Conservation (phyloP, 2,888 invertebrate species). For the Scaptodrosophila latifasciaeformis region DNA sequence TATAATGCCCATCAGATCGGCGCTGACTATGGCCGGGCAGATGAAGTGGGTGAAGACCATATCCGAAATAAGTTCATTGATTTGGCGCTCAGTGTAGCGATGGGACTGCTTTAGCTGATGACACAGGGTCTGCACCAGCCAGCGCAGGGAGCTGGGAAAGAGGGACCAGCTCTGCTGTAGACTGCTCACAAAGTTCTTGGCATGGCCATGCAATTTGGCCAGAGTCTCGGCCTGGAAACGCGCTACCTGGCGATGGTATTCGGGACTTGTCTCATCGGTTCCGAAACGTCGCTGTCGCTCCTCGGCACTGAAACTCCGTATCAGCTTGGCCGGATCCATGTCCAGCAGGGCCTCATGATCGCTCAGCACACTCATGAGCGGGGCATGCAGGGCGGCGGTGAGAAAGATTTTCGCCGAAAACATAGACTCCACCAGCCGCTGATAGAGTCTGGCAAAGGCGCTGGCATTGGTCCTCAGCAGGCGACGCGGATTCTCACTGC, state of each 20-base stretch:
- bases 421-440: constrained; percentile 90
- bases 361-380: constrained; percentile 92
- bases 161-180: constrained; percentile 90
- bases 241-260: constrained; percentile 83
- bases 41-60: constrained; percentile 94
- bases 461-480: constrained; percentile 89
- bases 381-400: constrained; percentile 91
- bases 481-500: constrained; percentile 82
- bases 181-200: constrained; percentile 87
- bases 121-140: constrained; percentile 92
- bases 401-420: constrained; percentile 95
- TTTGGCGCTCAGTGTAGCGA: constrained; percentile 70
- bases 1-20: constrained; percentile 94
- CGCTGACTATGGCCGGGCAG: constrained; percentile 97
- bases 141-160: constrained; percentile 92
- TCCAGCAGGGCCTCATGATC: constrained; percentile 94
- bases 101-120: constrained; percentile 79
- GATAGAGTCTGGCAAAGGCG: constrained; percentile 90
- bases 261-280: constrained; percentile 82
- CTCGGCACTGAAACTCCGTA: constrained; percentile 63
- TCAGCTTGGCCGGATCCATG: constrained; percentile 90
- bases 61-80: constrained; percentile 88
- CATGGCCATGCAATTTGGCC: constrained; percentile 85
- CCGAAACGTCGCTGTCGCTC: constrained; percentile 80
- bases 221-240: constrained; percentile 88